These are phyloP conservation scores for Rhynchopsitta pachyrhyncha DNA, from an alignment of 2,113 vertebrate species.

Conservation along the genomic window DNA sequence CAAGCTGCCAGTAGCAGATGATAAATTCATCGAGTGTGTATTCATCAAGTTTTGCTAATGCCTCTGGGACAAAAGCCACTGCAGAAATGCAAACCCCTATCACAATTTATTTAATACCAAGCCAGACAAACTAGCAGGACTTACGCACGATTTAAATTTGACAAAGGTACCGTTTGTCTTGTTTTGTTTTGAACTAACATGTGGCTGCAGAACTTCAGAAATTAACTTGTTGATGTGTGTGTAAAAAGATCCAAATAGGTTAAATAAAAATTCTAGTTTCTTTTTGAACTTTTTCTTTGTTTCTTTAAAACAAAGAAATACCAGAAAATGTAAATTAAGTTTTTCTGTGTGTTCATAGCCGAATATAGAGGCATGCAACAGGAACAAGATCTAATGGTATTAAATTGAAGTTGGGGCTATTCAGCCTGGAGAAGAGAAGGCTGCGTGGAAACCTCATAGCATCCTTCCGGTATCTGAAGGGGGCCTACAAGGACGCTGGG, in stretches of 20 bases:
- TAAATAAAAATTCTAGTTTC: background rate
- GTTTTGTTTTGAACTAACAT: background rate
- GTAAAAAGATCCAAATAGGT: background rate
- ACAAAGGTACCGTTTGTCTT: background rate
- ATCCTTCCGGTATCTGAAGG: too few relatives aligned
- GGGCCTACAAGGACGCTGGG: too few relatives aligned
- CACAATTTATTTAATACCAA: background rate
- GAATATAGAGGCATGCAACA: background rate
- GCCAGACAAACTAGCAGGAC: background rate
- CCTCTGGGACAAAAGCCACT: background rate
- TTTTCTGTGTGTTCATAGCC: background rate
- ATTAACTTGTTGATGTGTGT: background rate
- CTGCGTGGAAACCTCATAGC: too few relatives aligned
- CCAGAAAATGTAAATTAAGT: background rate
- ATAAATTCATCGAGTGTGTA: background rate
- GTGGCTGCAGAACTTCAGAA: background rate
- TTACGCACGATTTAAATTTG: background rate
- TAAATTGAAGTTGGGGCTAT: background rate
- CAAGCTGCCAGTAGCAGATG: background rate
- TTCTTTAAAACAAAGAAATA: background rate
- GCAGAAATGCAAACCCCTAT: background rate
- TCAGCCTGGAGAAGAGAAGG: too few relatives aligned
- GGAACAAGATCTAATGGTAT: background rate
- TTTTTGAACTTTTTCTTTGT: background rate
- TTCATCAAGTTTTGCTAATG: background rate